phyloP scores from a whole-genome alignment of 1,140 invertebrate genomes.

The Medauroidea extradentata region DNA sequence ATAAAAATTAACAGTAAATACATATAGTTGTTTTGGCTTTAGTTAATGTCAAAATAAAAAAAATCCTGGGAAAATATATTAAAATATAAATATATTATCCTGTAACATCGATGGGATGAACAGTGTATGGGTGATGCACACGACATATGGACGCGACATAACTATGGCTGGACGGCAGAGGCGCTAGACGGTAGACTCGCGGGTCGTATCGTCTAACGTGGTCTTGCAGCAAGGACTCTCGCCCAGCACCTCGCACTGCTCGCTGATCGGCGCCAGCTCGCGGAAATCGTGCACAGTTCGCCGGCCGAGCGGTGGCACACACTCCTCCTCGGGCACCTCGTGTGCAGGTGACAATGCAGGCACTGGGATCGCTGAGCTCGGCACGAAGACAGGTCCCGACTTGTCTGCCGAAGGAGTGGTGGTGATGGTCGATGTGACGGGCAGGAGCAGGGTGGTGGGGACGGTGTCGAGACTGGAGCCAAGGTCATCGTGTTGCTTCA shows the following conservation, averaged over 20 bases:
- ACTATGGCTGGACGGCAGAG: no score
- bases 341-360: neutral
- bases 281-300: neutral
- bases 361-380: neutral
- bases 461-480: neutral
- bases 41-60: no score
- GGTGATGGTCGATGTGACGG: neutral
- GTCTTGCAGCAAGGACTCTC: neutral
- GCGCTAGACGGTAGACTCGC: no score
- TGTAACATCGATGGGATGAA: no score
- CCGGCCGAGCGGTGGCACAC: neutral
- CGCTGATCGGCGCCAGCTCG: slow-evolving; percentile 6
- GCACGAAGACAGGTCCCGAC: neutral
- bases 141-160: no score
- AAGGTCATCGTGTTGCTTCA: neutral
- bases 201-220: neutral
- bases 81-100: no score
- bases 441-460: neutral
- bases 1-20: no score
- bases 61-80: no score
- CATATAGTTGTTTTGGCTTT: no score
- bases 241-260: neutral
- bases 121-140: no score
- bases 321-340: neutral
- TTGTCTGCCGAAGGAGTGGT: neutral